Evolutionary conservation across 2,888 invertebrate species (phyloP), one percentile per base, ranked within the genome.

Genomic region (Campopleginae sp.): DNA sequence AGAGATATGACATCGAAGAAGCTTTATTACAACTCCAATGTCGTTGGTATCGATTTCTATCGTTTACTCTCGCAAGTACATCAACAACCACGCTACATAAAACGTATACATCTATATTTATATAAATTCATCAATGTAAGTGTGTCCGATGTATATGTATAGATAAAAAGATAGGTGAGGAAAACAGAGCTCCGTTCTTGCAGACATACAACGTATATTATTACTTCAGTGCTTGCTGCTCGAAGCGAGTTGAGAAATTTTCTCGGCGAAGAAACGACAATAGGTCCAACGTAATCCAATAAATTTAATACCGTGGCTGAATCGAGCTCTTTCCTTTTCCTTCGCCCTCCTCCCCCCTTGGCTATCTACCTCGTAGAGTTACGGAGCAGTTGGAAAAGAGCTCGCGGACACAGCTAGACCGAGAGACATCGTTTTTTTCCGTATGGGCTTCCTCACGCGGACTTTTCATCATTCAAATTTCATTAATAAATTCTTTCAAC

Each of bases 261-360:
- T 85, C 71, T 71, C 38, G 58, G 58, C 58, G 74, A 51, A 70
- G 54, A 66, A 82, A 82, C 82, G 76, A 85, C 85, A 85, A 85
- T 85, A 76, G 82, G 75, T 71, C 82, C 71, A 72, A 23, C 71
- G 82, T 80, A 80, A 82, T 85, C 82, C 85, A 82, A 85, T 85
- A 85, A 82, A 85, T 82, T 80, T 85, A 75, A 85, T 85, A 80
- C 71, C 82, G 71, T 82, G 42, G 48, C 75, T 54, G 71, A 85
- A 82, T n/a, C 74, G 70, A 44, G 74, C 42, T 48, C 68, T 48
- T 46, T 58, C 61, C 6, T 44, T 61, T 27, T 82, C 48, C 58
- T 54, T 58, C 17, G 5, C 46, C 17, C 46, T 14, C 58, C 6
- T 54, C 3, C n/a, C 46, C 17, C 46, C 14, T 27, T 0, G 3